Conservation (phyloP, 2,113 vertebrate genomes). For the Tetraodon nigroviridis region DNA sequence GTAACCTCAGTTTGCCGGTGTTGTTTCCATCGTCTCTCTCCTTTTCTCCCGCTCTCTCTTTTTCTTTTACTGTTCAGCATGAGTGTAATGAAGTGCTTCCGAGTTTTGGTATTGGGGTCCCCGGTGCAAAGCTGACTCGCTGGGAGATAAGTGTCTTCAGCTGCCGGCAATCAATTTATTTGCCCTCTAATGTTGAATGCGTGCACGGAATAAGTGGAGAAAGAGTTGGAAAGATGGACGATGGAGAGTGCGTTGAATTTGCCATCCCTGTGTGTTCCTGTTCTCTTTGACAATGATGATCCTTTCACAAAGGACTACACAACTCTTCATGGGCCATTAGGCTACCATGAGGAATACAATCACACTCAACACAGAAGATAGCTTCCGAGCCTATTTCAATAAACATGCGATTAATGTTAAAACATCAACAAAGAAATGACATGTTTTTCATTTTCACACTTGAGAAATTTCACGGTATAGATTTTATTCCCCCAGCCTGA, state of each 20-base stretch:
- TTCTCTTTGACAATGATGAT: conserved; percentile 54
- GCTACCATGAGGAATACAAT: conserved; percentile 54
- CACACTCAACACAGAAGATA: conserved; percentile 33
- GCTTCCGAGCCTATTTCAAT: conserved; percentile 39
- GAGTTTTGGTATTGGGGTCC: conserved; percentile 55
- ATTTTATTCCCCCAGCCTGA: conserved; percentile 19
- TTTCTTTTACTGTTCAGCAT: conserved; percentile 51
- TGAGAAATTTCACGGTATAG: conserved; percentile 39
- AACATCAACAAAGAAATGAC: conserved; percentile 42
- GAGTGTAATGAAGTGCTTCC: conserved; percentile 63
- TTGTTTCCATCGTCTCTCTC: conserved; percentile 42
- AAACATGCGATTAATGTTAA: conserved; percentile 45
- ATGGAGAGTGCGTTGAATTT: conserved; percentile 36
- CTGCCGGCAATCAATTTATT: conserved; percentile 70
- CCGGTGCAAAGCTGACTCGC: conserved; percentile 48
- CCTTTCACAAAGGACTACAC: conserved; percentile 46
- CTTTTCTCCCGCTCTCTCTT: conserved; percentile 3
- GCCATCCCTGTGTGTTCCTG: conserved; percentile 34
- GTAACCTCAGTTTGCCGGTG: conserved; percentile 35
- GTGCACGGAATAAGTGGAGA: conserved; percentile 52
- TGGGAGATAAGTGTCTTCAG: conserved; percentile 67
- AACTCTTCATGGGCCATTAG: conserved; percentile 63
- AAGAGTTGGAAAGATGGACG: conserved; percentile 41
- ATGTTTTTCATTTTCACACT: conserved; percentile 40
- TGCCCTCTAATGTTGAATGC: conserved; percentile 62